Conservation (phyloP, 1,140 invertebrate species). For the Sesamia nonagrioides region DNA sequence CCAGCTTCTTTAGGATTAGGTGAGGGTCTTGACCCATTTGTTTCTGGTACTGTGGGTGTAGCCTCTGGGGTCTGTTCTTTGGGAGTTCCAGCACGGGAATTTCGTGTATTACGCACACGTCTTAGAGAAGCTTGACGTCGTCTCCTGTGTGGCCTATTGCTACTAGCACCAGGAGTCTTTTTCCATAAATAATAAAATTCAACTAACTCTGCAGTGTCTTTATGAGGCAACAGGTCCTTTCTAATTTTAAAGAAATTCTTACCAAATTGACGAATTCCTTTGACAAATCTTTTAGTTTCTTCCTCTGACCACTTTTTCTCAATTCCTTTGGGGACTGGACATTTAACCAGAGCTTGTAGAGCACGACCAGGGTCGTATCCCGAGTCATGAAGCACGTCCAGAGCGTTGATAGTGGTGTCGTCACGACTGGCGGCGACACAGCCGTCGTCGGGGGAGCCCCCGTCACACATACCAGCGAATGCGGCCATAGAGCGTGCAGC, state of each 20-base stretch:
- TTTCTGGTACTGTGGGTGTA: conserved; percentile 83
- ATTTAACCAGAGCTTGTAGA: conserved; percentile 98
- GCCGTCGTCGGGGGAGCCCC: conserved; percentile 98
- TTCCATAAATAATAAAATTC: conserved; percentile 99
- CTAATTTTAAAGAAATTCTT: conserved; percentile 99
- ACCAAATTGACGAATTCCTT: conserved; percentile 98
- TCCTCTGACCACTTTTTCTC: conserved; percentile 99
- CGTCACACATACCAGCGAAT: conserved; percentile 98
- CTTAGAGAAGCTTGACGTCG: conserved; percentile 96
- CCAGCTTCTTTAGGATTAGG: conserved; percentile 89
- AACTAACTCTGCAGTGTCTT: conserved; percentile 98
- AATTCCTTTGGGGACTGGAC: conserved; percentile 98
- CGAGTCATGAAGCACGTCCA: conserved; percentile 97
- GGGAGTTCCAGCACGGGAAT: conserved; percentile 89
- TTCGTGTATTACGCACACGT: conserved; percentile 94
- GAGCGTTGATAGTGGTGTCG: conserved; percentile 99
- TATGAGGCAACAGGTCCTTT: conserved; percentile 98
- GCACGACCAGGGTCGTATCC: conserved; percentile 98
- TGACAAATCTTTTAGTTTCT: conserved; percentile 99
- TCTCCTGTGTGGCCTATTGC: conserved; percentile 96
- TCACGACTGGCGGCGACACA: conserved; percentile 98
- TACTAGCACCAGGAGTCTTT: conserved; percentile 99
- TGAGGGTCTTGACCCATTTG: conserved; percentile 88
- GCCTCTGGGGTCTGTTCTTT: conserved; percentile 89
- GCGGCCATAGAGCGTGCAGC: conserved; percentile 98